Evolutionary conservation across 2,888 invertebrate species (phyloP).

Genomic region (Lycophotia porphyrea): DNA sequence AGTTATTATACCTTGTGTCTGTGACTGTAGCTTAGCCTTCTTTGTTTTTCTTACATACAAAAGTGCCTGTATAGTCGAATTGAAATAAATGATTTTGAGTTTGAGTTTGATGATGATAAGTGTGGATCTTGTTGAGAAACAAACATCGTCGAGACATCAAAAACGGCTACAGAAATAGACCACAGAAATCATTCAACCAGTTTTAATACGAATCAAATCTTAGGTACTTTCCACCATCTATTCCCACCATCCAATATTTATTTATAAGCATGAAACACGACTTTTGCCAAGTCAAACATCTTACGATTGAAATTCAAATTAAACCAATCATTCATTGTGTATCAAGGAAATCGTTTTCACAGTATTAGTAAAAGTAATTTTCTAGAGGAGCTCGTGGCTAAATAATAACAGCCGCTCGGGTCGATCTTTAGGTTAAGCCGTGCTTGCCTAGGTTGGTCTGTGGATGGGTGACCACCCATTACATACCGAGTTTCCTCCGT

Average conservation of each 20-base stretch:
- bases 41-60: no score
- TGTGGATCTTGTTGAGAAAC: not conserved
- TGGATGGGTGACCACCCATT: no score
- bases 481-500: no score
- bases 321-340: conserved; percentile 36
- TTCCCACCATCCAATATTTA: conserved; percentile 45
- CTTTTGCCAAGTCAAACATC: conserved; percentile 51
- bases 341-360: conserved; percentile 28
- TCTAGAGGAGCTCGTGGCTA: no score
- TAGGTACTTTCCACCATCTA: conserved; percentile 4
- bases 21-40: no score
- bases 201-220: conserved; percentile 17
- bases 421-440: no score
- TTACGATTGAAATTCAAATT: conserved; percentile 9
- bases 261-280: conserved; percentile 31
- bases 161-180: conserved; percentile 13
- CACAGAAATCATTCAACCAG: conserved; percentile 4
- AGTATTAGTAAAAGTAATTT: conserved; percentile 45
- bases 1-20: no score
- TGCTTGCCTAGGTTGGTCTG: no score
- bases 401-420: no score
- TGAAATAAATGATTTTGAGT: no score
- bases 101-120: not conserved
- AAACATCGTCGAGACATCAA: not conserved
- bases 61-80: no score